Conservation (phyloP, 2,797 vertebrate species). For the Parotocinclus haroldoi region DNA sequence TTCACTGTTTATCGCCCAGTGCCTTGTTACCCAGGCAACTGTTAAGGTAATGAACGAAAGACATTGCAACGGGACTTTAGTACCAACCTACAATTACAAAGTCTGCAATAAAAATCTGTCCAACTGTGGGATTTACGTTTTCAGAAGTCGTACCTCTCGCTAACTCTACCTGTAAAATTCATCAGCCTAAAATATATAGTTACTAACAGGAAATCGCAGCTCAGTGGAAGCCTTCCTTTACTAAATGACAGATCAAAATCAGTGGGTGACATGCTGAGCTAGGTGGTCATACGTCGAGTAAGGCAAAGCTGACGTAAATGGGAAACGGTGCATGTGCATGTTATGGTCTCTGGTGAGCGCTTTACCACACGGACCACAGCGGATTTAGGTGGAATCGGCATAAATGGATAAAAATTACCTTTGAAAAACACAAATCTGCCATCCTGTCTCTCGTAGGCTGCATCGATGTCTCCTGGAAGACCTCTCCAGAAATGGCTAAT, state of each 20-base stretch:
- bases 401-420: slow-evolving; percentile 69
- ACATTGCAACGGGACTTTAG: slow-evolving; percentile 22
- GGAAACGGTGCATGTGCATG: slow-evolving; percentile 10
- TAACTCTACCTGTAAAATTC: slow-evolving; percentile 42
- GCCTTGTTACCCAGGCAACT: slow-evolving; percentile 34
- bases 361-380: slow-evolving; percentile 5
- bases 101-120: slow-evolving; percentile 27
- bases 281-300: too few species aligned
- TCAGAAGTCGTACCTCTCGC: slow-evolving; percentile 16
- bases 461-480: slow-evolving; percentile 87
- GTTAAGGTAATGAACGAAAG: slow-evolving; percentile 10
- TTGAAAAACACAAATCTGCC: slow-evolving; percentile 95
- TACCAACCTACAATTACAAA: slow-evolving; percentile 20
- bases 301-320: slow-evolving; percentile 8
- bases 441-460: slow-evolving; percentile 90
- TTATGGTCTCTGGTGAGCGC: slow-evolving; percentile 18
- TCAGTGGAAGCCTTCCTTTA: slow-evolving; percentile 7
- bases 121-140: slow-evolving; percentile 6
- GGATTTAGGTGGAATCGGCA: neutral
- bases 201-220: slow-evolving; percentile 22
- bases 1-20: slow-evolving; percentile 23
- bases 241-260: slow-evolving; percentile 33
- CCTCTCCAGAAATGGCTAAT: slow-evolving; percentile 96
- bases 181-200: slow-evolving; percentile 32
- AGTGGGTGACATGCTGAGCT: slow-evolving; percentile 13